A percentile compares a stretch with the other conserved stretches of the same genome.
Evolutionary conservation across 2,797 vertebrate genomes (phyloP).

Genomic region (Fistularia tabacaria): DNA sequence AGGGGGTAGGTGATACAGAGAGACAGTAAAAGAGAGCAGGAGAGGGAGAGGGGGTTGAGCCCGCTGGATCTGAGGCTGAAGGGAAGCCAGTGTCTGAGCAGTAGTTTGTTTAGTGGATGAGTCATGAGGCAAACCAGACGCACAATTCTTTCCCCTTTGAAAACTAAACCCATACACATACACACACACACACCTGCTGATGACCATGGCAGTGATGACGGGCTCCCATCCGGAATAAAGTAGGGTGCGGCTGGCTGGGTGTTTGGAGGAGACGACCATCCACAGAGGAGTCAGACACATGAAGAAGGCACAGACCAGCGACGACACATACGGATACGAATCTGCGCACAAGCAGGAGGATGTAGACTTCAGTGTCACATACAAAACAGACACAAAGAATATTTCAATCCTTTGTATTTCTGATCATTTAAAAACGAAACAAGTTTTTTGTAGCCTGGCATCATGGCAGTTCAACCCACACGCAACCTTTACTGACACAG

Average conservation of each 20-base stretch:
- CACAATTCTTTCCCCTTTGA: conserved; percentile 35
- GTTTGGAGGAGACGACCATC: conserved; percentile 93
- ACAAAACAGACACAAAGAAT: too few species aligned
- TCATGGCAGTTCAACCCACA: too few species aligned
- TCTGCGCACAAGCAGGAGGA: conserved; percentile 62
- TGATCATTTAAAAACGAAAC: too few species aligned
- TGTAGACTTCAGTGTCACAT: too few species aligned
- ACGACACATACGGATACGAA: conserved; percentile 86
- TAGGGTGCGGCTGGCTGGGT: conserved; percentile 92
- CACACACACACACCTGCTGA: conserved; percentile 86
- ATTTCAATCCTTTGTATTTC: too few species aligned
- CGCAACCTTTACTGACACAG: too few species aligned
- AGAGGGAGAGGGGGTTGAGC: conserved; percentile 1
- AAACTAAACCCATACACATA: conserved; percentile 25
- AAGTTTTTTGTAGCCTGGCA: too few species aligned
- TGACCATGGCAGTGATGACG: conserved; percentile 95
- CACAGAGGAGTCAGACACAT: conserved; percentile 92
- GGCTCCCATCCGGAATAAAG: conserved; percentile 97
- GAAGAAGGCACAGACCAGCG: conserved; percentile 91
- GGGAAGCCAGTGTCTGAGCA: background rate
- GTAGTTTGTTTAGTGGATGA: conserved; percentile 50
- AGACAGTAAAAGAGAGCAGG: background rate
- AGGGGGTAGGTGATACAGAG: background rate
- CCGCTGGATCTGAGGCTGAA: too few species aligned
- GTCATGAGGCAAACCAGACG: conserved; percentile 54